These are phyloP conservation scores for Catalaphyllia jardinei DNA, from an alignment of 64 coral and sea anemone genomes.

Conservation along the genomic window DNA sequence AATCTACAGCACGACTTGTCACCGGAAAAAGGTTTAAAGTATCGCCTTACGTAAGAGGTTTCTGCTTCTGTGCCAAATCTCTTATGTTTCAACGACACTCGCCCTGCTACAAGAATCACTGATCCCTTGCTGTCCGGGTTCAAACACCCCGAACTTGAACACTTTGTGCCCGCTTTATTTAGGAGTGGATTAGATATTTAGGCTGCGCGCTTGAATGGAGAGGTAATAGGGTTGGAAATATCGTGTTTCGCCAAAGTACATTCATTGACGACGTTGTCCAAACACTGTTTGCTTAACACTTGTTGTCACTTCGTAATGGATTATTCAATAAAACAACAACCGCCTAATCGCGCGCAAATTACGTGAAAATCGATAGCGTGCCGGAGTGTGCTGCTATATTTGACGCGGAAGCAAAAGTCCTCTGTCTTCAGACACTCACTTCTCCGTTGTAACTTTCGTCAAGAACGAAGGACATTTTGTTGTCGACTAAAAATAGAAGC, in stretches of 20 bases:
- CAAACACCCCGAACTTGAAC: too few species aligned
- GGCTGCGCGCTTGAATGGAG: not conserved
- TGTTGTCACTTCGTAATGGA: constrained; percentile 45
- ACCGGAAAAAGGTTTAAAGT: not conserved
- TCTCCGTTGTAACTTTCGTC: not conserved
- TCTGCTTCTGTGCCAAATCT: not conserved
- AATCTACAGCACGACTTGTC: not conserved
- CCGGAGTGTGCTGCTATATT: not conserved
- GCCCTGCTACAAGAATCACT: not conserved
- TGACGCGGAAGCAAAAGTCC: too few species aligned
- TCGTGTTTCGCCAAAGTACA: not conserved
- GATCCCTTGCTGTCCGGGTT: too few species aligned
- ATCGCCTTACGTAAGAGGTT: not conserved
- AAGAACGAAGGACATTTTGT: not conserved
- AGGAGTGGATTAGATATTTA: not conserved
- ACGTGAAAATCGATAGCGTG: constrained; percentile 1
- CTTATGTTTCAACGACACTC: constrained; percentile 6
- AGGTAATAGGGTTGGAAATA: not conserved
- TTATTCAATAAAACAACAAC: constrained; percentile 19
- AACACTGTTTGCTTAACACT: constrained; percentile 32
- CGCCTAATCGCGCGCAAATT: constrained; percentile 14
- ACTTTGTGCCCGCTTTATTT: not conserved
- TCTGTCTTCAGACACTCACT: not conserved
- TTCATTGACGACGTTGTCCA: not conserved
- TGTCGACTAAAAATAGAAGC: not conserved